Percentiles rank a stretch among this genome's conserved stretches.
Conservation (phyloP, 2,797 vertebrate genomes). For the Propithecus deckenii region DNA sequence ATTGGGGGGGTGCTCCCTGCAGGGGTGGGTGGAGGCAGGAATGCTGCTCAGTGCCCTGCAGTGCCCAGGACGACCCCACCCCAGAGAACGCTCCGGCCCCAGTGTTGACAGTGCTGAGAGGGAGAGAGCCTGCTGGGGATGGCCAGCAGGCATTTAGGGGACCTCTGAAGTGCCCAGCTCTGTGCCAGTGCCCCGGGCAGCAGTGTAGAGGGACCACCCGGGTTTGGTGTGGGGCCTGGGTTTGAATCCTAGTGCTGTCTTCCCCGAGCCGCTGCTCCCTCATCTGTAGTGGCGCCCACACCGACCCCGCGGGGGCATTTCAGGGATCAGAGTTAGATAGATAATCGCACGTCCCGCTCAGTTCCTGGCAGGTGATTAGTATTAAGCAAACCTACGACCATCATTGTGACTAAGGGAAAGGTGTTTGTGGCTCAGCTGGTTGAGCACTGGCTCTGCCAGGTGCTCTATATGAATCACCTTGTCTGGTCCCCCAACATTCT, state of each 20-base stretch:
- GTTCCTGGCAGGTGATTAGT: background rate
- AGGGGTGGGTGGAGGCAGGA: background rate
- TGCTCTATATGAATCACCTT: background rate
- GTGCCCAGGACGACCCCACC: background rate
- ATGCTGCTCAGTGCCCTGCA: background rate
- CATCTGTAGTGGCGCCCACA: background rate
- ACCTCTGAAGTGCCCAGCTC: background rate
- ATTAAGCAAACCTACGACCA: background rate
- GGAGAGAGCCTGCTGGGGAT: background rate
- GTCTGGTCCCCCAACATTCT: background rate
- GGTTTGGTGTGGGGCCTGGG: background rate
- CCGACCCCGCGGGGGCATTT: background rate
- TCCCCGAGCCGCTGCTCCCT: background rate
- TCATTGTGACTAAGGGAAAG: accelerated
- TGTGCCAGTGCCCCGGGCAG: accelerated
- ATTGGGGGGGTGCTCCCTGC: background rate
- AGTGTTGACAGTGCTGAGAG: accelerated
- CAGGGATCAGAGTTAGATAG: background rate
- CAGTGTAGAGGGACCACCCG: background rate
- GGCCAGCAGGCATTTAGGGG: background rate
- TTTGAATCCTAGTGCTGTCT: background rate
- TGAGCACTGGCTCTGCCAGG: background rate
- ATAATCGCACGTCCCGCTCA: accelerated
- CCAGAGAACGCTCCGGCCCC: accelerated
- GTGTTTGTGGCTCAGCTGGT: accelerated